Conservation (phyloP, 2,113 vertebrate species). For the Podarcis cretensis region DNA sequence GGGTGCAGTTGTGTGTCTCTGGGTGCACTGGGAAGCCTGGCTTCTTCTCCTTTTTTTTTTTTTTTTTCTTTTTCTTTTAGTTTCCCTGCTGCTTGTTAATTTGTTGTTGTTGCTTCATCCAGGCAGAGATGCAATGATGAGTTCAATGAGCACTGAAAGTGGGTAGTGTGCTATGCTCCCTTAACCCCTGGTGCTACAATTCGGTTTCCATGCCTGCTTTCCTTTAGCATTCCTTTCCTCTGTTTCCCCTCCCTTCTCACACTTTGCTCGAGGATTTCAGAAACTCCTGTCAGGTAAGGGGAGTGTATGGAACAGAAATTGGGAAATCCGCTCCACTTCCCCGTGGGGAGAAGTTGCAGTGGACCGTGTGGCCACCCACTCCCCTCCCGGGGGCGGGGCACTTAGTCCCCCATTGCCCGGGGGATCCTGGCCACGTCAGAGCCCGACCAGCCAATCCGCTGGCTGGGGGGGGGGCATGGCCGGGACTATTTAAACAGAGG, state of each 20-base stretch:
- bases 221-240: not conserved
- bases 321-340: no score
- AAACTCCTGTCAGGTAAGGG: not conserved
- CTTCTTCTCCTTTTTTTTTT: not conserved
- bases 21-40: not conserved
- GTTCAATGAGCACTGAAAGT: not conserved
- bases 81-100: not conserved
- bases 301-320: not conserved
- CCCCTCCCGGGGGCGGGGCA: no score
- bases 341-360: no score
- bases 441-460: no score
- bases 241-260: not conserved
- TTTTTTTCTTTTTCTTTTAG: not conserved
- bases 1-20: conserved; percentile 7
- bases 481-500: no score
- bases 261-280: not conserved
- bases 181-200: not conserved
- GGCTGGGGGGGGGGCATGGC: no score
- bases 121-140: not conserved
- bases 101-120: not conserved
- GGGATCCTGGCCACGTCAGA: no score
- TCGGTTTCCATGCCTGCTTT: not conserved
- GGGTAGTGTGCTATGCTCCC: not conserved
- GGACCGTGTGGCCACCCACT: no score
- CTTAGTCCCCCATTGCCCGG: no score